Conservation (phyloP, 2,797 vertebrate species). For the Saxicola maurus region DNA sequence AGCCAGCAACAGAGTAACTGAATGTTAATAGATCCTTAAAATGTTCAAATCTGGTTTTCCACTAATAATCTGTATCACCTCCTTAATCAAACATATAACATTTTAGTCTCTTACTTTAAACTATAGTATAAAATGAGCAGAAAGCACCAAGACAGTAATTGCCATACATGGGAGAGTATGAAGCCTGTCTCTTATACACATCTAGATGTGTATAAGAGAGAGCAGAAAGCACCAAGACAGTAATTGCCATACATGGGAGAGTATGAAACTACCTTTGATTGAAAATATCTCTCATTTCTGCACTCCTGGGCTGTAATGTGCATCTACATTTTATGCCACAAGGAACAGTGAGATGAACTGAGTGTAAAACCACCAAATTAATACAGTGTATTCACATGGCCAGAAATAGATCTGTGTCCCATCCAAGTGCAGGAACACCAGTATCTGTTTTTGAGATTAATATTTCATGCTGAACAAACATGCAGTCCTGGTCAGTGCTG, state of each 20-base stretch:
- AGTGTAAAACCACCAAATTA: neutral
- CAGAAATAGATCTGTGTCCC: neutral
- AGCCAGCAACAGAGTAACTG: neutral
- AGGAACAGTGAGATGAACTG: neutral
- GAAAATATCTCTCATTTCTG: neutral
- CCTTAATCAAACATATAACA: constrained; percentile 16
- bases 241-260: neutral
- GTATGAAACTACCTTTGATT: neutral
- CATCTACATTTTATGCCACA: neutral
- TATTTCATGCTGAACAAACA: neutral
- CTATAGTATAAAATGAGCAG: neutral
- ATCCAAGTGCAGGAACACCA: neutral
- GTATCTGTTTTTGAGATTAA: neutral
- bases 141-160: neutral
- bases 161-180: neutral
- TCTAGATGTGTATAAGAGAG: no score
- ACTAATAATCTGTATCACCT: neutral
- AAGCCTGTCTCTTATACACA: no score
- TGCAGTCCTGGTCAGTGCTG: neutral
- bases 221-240: neutral
- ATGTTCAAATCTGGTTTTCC: neutral
- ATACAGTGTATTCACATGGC: neutral
- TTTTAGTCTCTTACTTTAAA: constrained; percentile 6
- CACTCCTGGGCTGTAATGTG: neutral
- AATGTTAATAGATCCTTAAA: neutral